Evolutionary conservation across 1,140 invertebrate species (phyloP), one percentile per base, ranked within the genome.

Genomic region (Ceratosolen fusciceps): DNA sequence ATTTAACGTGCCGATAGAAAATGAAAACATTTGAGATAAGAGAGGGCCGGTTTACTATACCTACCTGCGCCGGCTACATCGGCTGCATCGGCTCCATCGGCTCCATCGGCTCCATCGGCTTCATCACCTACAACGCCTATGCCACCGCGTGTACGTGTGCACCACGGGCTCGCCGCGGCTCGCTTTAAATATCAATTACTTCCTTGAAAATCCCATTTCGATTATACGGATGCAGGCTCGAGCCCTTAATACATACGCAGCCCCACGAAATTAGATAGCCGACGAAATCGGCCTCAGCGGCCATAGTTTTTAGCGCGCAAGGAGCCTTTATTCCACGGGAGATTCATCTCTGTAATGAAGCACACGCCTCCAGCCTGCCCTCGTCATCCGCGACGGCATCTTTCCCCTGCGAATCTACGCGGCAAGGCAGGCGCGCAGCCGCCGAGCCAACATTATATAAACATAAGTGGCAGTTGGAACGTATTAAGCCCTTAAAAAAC

Each of bases 331-430:
- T 89, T 88, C 87, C 84, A 87, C 87, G 83, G 87, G 88, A 89
- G 86, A 89, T 89, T 88, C 85, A 88, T 89, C 88, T 89, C 87
- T 87, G 89, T 89, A 89, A 89, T 88, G 85, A 85, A 87, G 85
- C 85, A 83, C 86, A 86, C 85, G 84, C 84, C 83, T 84, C 80
- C 83, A 68, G 82, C 82, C 83, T 87, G 85, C 86, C 86, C 85
- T 84, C 87, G 81, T 83, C 71, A 56, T 73, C 12, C 52, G 71
- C 31, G n/a, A 37, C 52, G 52, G 71, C 71, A 56, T 73, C 71
- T 73, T 73, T 73, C 71, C 39, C 31, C 21, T 73, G 34, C n/a
- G 52, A 73, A 73, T 73, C 31, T 73, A 21, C 26, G 39, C 52
- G 31, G 21, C 21, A 31, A 73, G 71, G 31, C 58, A 54, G 4